Conservation (phyloP, 2,113 vertebrate species). For the Galbula dea region DNA sequence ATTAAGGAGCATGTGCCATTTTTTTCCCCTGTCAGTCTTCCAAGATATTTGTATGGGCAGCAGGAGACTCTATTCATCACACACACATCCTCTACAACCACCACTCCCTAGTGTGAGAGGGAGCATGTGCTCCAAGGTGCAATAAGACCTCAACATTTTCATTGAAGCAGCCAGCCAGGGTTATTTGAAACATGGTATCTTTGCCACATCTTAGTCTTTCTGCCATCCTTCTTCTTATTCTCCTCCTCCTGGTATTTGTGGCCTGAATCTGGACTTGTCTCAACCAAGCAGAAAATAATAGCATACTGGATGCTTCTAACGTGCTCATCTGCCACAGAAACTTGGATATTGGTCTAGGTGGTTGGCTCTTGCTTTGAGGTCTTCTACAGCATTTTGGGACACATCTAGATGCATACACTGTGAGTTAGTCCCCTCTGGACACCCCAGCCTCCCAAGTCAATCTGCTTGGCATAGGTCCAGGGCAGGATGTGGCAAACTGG, state of each 20-base stretch:
- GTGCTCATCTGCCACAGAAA: not conserved
- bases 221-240: not conserved
- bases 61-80: not conserved
- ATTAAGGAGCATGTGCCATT: not conserved
- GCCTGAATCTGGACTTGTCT: not conserved
- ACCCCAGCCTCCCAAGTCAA: not conserved
- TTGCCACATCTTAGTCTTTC: not conserved
- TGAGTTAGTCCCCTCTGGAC: not conserved
- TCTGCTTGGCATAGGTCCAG: not conserved
- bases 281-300: not conserved
- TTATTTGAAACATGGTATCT: not conserved
- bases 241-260: not conserved
- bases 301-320: not conserved
- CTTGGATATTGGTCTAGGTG: not conserved
- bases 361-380: not conserved
- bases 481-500: not conserved
- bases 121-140: not conserved
- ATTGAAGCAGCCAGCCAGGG: not conserved
- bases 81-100: rapidly evolving
- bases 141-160: not conserved
- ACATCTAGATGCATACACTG: not conserved
- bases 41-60: not conserved
- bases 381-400: not conserved
- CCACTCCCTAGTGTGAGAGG: not conserved
- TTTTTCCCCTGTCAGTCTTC: not conserved